Evolutionary conservation across 2,888 invertebrate genomes (phyloP), one percentile per base, ranked within the genome.

Genomic region (Dryocosmus kuriphilus): DNA sequence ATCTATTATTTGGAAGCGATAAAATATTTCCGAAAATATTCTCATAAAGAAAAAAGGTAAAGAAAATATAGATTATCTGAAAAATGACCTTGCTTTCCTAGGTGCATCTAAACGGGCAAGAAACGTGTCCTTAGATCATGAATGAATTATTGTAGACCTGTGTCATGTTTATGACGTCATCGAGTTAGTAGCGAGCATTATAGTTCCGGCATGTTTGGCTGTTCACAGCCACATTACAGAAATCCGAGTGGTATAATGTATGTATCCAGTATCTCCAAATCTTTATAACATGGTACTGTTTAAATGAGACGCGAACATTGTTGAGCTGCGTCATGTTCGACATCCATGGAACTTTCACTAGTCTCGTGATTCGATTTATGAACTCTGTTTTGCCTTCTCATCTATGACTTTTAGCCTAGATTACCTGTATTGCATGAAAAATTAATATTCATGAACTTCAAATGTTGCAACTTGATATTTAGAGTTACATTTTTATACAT

Each of bases 251-350:
- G 22, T 73, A 51, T 46, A 46, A 27, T 73, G 30, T 19, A 55
- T 55, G 55, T 55, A 22, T 8, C 22, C 55, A 55, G 55, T 55
- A 73, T 73, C 73, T 41, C 24, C 7, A 16, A 51, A 24, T 73
- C 46, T 27, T 73, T 73, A 51, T 46, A 73, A 73, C 24, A 27
- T 24, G 46, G n/a, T 9, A 55, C 22, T 51, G 55, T 6, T 73
- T 73, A 41, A 73, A 73, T n/a, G 51, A 73, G 46, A 30, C 51
- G n/a, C 51, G 46, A 73, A 73, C 73, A 73, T 73, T 73, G 51
- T 27, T 73, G 6, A 46, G 19, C 5, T 46, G 6, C 19, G 19
- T 46, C 46, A 46, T 46, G 46, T 46, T 46, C 46, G 19, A 6
- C 7, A 46, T 46, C 46, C 19, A 46, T 0, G 7, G 46, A 46